Evolutionary conservation across 2,797 vertebrate species (phyloP).

Genomic region (Hyperoplus immaculatus): DNA sequence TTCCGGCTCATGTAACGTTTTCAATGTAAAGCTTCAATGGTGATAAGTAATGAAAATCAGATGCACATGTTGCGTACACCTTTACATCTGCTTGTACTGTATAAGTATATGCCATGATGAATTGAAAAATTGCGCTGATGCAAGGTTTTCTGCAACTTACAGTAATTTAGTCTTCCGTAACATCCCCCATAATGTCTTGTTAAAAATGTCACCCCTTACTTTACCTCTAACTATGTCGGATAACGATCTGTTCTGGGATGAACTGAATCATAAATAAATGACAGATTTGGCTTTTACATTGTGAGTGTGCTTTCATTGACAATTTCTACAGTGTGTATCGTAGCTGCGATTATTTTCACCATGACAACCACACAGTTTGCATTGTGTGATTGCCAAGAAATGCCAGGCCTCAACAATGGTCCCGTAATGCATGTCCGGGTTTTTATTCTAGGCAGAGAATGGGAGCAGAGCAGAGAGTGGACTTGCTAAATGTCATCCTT

Average conservation of each 20-base stretch:
- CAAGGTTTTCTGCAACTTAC: neutral
- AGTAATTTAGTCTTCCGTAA: constrained; percentile 13
- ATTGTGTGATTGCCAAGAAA: constrained; percentile 57
- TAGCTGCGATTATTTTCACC: constrained; percentile 65
- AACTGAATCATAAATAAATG: neutral
- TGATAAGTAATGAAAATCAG: neutral
- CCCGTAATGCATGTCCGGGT: constrained; percentile 46
- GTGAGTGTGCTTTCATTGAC: constrained; percentile 31
- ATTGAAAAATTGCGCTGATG: constrained; percentile 1
- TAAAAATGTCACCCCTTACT: neutral
- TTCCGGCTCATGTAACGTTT: neutral
- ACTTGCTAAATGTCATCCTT: constrained; percentile 64
- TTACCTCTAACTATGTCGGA: constrained; percentile 17
- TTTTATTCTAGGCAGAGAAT: constrained; percentile 32
- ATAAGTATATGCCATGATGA: neutral
- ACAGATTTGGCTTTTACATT: constrained; percentile 24
- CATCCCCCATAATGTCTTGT: neutral
- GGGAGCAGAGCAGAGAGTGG: constrained; percentile 57
- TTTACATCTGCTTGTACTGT: neutral
- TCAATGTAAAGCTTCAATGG: neutral
- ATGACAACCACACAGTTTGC: constrained; percentile 65
- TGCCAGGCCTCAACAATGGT: constrained; percentile 61
- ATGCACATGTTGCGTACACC: neutral
- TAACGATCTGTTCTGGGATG: constrained; percentile 1
- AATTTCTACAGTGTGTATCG: constrained; percentile 27